Evolutionary conservation across 2,888 invertebrate species (phyloP), one percentile per base, ranked within the genome.

Genomic region (Ichneumoninae sp.): DNA sequence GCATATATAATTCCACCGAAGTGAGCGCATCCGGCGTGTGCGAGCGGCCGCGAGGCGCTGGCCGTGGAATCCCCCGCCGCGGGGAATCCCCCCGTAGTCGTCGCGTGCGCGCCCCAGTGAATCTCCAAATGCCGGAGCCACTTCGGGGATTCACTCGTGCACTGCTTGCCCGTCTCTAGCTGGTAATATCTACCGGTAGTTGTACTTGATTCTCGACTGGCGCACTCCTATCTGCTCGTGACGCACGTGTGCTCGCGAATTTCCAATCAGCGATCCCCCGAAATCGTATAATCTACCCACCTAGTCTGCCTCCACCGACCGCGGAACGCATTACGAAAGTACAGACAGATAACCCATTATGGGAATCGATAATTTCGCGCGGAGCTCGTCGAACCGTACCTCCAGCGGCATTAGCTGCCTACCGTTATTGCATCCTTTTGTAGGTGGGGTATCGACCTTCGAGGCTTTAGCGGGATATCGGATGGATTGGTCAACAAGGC

Each of bases 1-100:
- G 93, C 93, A 92, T 92, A 91, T 92, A 92, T 92, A 92, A 93
- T 92, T 92, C 90, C 86, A 86, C 88, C 87, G 81, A 86, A 87
- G 87, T 86, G 87, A 83, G 84, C 79, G 83, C 85, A 87, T 87
- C 85, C 87, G 83, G 74, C 79, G 70, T 47, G 74, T 76, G 78
- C 81, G 57, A 40, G 47, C 65, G 69, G 33, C 50, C 50, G 33
- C 36, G 57, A 13, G 40, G 57, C 22, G 57, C 22, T 22, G 57
- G 57, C 33, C 8, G 33, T 30, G 33, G 47, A 8, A 16, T 54
- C 19, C 40, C 40, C 47, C 19, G 10, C 40, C 10, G 40, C 40
- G 3, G 19, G 33, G 33, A 33, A 50, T 13, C 19, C 40, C 33
- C 13, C 33, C 36, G 26, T 33, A 47, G 33, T 47, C 44, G 47